Conservation (phyloP, 2,113 vertebrate genomes). For the Oenanthe oenanthe region DNA sequence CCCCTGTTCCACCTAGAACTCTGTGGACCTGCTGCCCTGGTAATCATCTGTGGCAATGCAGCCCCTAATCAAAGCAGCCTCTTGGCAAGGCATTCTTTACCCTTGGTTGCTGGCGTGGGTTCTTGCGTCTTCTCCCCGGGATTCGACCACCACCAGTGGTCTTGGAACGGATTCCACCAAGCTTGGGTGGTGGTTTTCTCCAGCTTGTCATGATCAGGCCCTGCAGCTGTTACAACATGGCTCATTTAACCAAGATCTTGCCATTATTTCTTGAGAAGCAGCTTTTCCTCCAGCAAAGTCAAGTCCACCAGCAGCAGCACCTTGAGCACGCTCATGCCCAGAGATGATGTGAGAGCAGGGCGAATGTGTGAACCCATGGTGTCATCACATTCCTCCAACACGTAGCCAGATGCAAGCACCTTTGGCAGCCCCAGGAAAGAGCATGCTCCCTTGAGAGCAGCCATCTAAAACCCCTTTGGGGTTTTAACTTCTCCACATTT, state of each 20-base stretch:
- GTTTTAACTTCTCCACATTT: not conserved
- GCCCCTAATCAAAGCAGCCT: not conserved
- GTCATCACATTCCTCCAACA: not conserved
- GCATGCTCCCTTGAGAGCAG: not conserved
- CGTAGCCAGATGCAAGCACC: not conserved
- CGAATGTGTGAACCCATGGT: not conserved
- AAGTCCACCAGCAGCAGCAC: not conserved
- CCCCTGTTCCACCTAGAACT: accelerated
- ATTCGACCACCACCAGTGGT: not conserved
- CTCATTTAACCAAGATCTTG: not conserved
- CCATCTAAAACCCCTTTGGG: not conserved
- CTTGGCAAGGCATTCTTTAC: not conserved
- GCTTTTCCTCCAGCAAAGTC: not conserved
- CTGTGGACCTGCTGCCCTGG: not conserved
- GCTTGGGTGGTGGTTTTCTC: not conserved
- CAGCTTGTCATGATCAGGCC: not conserved
- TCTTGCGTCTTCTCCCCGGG: not conserved
- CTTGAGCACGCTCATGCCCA: not conserved
- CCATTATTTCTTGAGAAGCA: not conserved
- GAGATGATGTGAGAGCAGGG: not conserved
- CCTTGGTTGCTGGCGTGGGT: not conserved
- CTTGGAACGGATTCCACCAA: not conserved
- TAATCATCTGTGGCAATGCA: not conserved
- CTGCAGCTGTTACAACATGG: slow-evolving; percentile 16
- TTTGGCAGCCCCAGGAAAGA: not conserved